phyloP scores from a whole-genome alignment of 2,888 invertebrate genomes.

The Myopa testacea region DNA sequence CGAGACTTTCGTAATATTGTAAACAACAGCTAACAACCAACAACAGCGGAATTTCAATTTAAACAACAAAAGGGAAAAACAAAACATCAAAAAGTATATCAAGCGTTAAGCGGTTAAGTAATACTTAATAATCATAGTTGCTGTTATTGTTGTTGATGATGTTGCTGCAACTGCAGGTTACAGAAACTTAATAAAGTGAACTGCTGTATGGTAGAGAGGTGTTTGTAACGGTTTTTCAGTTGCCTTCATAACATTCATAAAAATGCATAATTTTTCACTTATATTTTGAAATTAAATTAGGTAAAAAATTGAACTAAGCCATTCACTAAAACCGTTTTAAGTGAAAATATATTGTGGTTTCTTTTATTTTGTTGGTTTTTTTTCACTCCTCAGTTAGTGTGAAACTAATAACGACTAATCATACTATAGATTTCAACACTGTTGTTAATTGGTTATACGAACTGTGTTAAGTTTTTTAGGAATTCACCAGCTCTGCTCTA shows the following conservation, averaged over 20 bases:
- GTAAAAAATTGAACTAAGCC: no score
- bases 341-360: no score
- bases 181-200: neutral
- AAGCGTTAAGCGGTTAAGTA: no score
- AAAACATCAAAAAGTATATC: no score
- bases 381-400: neutral
- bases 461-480: no score
- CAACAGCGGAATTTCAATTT: no score
- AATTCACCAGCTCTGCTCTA: no score
- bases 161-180: neutral
- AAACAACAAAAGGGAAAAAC: no score
- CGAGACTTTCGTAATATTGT: no score
- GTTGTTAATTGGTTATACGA: neutral
- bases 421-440: neutral
- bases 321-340: no score
- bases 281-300: no score
- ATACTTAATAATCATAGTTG: neutral
- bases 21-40: no score
- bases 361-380: neutral
- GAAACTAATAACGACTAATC: neutral
- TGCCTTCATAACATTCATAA: neutral
- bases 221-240: neutral
- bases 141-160: neutral
- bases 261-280: neutral
- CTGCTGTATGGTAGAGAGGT: neutral